Percentiles rank a stretch among this genome's conserved stretches.
These are phyloP conservation scores for Petrocephalus zakoni DNA, from an alignment of 2,113 vertebrate genomes.

Conservation along the genomic window DNA sequence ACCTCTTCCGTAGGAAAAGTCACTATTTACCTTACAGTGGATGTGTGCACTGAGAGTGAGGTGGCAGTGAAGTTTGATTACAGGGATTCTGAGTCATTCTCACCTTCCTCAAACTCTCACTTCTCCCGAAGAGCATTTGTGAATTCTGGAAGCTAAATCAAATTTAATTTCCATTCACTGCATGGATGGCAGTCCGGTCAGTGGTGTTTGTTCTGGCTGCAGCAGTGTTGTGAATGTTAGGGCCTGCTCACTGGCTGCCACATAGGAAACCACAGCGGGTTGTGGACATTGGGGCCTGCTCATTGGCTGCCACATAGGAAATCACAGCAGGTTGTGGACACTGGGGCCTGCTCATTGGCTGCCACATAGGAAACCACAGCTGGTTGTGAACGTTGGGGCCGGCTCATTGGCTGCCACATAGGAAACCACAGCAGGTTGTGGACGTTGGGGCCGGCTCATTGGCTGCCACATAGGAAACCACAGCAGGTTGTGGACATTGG, in stretches of 20 bases:
- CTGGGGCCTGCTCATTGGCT: neutral
- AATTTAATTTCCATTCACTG: neutral
- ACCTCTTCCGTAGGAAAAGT: neutral
- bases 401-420: too few species aligned
- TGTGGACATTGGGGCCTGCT: too few species aligned
- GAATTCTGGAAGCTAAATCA: neutral
- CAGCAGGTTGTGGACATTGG: neutral
- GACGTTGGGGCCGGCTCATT: neutral
- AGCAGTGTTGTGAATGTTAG: neutral
- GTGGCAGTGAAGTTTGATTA: neutral
- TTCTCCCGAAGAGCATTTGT: neutral
- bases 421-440: neutral
- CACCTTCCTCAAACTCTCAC: neutral
- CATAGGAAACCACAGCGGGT: neutral
- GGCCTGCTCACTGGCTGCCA: neutral
- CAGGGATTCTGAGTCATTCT: neutral
- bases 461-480: too few species aligned
- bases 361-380: neutral
- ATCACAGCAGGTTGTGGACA: neutral
- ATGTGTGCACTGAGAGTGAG: neutral
- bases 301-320: neutral
- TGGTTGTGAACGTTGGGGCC: neutral
- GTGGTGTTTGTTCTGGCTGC: neutral
- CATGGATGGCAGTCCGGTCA: neutral
- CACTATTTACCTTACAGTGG: neutral